Conservation (phyloP, 2,113 vertebrate species). For the Colaptes auratus region DNA sequence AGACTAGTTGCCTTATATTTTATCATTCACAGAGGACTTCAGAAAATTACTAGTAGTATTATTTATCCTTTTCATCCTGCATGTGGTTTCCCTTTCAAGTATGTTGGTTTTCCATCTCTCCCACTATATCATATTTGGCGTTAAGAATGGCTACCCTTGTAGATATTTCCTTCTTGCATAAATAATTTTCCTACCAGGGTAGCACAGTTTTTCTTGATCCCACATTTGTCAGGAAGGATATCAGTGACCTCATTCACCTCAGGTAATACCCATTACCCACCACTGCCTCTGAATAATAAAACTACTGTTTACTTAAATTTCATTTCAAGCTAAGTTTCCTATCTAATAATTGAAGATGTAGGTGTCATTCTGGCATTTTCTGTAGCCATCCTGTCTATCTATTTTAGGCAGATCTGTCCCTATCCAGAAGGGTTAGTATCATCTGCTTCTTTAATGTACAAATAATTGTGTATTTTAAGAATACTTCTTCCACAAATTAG, state of each 20-base stretch:
- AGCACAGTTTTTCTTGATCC: fast-evolving
- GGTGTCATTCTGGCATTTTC: background rate
- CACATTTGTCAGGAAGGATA: background rate
- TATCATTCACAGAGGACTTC: background rate
- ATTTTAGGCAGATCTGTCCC: background rate
- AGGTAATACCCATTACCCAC: background rate
- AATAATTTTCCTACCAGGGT: background rate
- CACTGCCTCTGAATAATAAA: background rate
- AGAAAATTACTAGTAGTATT: background rate
- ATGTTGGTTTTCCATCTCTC: background rate
- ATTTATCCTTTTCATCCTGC: background rate
- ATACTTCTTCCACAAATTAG: background rate
- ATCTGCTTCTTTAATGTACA: background rate
- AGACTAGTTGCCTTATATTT: background rate
- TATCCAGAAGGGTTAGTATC: background rate
- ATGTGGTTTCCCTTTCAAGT: background rate
- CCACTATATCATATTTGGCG: background rate
- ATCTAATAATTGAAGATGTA: background rate
- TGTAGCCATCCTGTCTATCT: background rate
- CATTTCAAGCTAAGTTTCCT: background rate
- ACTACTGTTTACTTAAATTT: background rate
- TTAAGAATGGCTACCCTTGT: background rate
- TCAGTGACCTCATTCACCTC: background rate
- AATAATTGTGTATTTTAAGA: background rate
- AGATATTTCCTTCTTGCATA: background rate